Base-by-base conservation (phyloP, 2,888 invertebrate species). In the Trachelus iudaicus region DNA sequence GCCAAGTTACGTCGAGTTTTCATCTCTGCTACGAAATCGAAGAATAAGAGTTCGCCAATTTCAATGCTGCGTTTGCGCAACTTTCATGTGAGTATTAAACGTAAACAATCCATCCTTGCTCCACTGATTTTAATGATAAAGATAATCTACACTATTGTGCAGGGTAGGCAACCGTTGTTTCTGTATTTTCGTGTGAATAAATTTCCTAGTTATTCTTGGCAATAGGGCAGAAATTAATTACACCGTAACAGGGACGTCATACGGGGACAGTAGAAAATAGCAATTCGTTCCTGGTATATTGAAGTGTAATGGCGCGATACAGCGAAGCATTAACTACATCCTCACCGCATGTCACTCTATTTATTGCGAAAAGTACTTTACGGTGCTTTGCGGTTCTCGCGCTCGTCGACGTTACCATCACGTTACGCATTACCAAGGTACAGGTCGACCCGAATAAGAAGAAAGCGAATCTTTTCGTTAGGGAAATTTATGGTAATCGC, bases 51-150 rank as follows among this genome's bases (percentile, higher is more conserved):
- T 93, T 82, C 92, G 92, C 75, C 93, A 93, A 86, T 94, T 95
- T 86, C 96, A 96, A 86, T 96, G 96, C 88, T 95, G 95, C 83
- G 92, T 96, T 73, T 95, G 95, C 85, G 93, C 94, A 6, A 92
- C 93, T 13, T 91, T 96, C 78, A 90, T 96, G 96, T 97, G 91
- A 95, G 96, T 94, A 81, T 73, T 56, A 15, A 56, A 23, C 23
- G 15, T 6, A 56, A 56, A 56, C 56, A 56, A 56, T 56, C 9
- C 9, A 56, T 9, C 9, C 56, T 23, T 56, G 23, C 23, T 9
- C 56, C 9, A 23, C 9, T 56, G 15, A 23, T 56, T 56, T 56
- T 23, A 1, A 56, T 56, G 1, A 56, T 2, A 56, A 56, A 23
- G 56, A 9, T 56, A 56, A 56, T 56, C 56, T 56, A 23, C 23